Evolutionary conservation across 2,113 vertebrate genomes (phyloP).

Genomic region (Edolisoma coerulescens): DNA sequence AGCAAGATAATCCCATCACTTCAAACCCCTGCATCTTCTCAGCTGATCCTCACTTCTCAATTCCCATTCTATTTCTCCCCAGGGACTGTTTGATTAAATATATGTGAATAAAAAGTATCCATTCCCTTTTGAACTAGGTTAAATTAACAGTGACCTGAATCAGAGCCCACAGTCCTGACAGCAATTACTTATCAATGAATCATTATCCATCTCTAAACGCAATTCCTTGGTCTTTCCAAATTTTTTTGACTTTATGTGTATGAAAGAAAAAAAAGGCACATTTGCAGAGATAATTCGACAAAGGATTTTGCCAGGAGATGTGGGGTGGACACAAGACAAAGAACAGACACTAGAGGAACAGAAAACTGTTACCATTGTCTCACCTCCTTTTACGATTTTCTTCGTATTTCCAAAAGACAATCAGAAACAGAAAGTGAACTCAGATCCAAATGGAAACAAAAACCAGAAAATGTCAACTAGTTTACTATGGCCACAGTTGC

Average conservation of each 20-base stretch:
- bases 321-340: neutral
- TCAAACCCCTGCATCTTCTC: neutral
- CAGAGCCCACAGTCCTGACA: neutral
- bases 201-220: constrained; percentile 13
- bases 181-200: constrained; percentile 43
- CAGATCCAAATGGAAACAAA: neutral
- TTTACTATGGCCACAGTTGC: neutral
- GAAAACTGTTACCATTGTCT: neutral
- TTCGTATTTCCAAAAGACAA: neutral
- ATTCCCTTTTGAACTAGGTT: constrained; percentile 8
- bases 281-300: neutral
- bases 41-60: neutral
- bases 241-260: neutral
- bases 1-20: neutral
- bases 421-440: neutral
- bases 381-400: neutral
- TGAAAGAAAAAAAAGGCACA: neutral
- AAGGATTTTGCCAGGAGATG: neutral
- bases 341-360: neutral
- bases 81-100: constrained; percentile 20
- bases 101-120: neutral
- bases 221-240: neutral
- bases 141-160: constrained; percentile 49
- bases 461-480: neutral
- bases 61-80: neutral